A percentile compares a stretch with the other conserved stretches of the same genome.
Evolutionary conservation across 1,140 invertebrate species (phyloP).

Genomic region (Metopolophium dirhodum): DNA sequence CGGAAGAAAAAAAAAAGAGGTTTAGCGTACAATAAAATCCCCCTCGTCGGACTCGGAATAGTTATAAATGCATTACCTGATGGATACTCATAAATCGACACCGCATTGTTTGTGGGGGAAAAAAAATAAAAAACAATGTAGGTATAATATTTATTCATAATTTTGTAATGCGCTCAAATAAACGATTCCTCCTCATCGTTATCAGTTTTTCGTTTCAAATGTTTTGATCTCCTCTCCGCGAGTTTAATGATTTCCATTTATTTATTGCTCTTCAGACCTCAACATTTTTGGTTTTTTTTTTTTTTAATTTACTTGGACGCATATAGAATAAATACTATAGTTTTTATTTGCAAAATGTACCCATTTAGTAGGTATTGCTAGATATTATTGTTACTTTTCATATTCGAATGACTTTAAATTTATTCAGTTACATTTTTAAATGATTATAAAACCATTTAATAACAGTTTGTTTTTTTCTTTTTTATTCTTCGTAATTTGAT

Average conservation of each 20-base stretch:
- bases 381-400: background rate
- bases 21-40: background rate
- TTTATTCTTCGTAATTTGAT: background rate
- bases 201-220: background rate
- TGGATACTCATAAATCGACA: background rate
- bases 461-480: background rate
- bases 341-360: background rate
- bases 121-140: background rate
- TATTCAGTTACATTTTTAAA: too few species aligned
- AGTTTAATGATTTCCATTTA: background rate
- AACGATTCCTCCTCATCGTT: background rate
- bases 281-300: too few species aligned
- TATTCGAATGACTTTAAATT: background rate
- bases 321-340: background rate
- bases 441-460: too few species aligned
- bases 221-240: background rate
- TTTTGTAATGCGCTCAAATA: background rate
- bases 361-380: background rate
- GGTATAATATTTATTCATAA: background rate
- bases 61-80: background rate
- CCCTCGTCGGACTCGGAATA: background rate
- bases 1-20: background rate
- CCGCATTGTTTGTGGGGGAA: background rate
- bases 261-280: background rate
- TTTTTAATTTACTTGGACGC: too few species aligned